Evolutionary conservation across 2,113 vertebrate genomes (phyloP), one percentile per base, ranked within the genome.

Genomic region (Seriola aureovittata): DNA sequence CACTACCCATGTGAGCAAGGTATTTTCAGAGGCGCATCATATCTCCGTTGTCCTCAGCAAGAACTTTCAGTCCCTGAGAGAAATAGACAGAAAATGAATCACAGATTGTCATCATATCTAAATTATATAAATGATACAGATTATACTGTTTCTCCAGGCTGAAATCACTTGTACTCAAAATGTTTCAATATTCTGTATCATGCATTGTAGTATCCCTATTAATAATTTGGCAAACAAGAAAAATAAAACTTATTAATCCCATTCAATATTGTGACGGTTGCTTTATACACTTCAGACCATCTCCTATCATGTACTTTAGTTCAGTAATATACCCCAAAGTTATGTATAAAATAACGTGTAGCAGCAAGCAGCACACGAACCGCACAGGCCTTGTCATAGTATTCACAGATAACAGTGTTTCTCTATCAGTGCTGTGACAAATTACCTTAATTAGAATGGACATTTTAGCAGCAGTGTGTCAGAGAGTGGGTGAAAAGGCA

Each of bases 1-100:
- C 66, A 76, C 25, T 94, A 93, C 95, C 95, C 95, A 95, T 96
- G 93, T 87, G 94, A 94, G 90, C 92, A 75, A 69, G 89, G 77
- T 68, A 73, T 85, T 79, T 72, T 94, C 89, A 95, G 77, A 88
- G 84, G 69, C 19, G 57, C 90, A 89, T 87, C 82, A 86, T 84
- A 25, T 80, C 74, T 60, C 69, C 16, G 75, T 65, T 74, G 78
- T 78, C 71, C 79, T 82, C 42, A 23, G 44, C 73, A 82, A 81
- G 62, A 90, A 89, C 12, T 52, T n/a, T 68, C 46, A 67, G 67
- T 21, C 68, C 78, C 87, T 91, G 58, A 62, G 1, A 82, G 44
- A 69, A 78, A 72, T 73, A 59, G 10, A 50, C 8, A 85, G 23
- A 42, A 13, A 21, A 2, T 81, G 13, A 75, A 34, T 72, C 1